Evolutionary conservation across 2,888 invertebrate genomes (phyloP), one percentile per base, ranked within the genome.

Genomic region (Pyrrhosoma nymphula): DNA sequence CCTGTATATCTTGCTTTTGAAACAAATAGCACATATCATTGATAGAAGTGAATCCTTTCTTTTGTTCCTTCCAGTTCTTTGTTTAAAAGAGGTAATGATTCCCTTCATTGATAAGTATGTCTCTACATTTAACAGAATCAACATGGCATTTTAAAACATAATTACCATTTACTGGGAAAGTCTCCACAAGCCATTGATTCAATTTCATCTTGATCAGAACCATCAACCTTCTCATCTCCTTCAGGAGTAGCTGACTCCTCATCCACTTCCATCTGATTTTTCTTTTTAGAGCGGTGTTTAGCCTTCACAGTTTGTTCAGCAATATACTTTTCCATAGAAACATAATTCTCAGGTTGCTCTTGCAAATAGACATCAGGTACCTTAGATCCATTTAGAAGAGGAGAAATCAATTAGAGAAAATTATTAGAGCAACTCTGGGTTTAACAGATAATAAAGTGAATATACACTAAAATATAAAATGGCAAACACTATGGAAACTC

Each of bases 221-320:
- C 35, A 35, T 26, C 93, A 82, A 26, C 82, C 82, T 82, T 35
- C n/a, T 47, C 16, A 23, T 93, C 93, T 56, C 26, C 47, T n/a
- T 26, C 55, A 12, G 20, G 0, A 69, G 16, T 26, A 69, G 47
- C 18, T 26, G 30, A 20, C 4, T 93, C 69, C 3, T 93, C 93
- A 75, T 93, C 93, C 14, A 93, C 75, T 97, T 89, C 97, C 96
- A 0, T 96, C 69, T 95, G 97, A 96, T 96, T 98, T 98, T 6
- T 95, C 96, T 26, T 96, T 95, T 95, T 56, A 20, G 23, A 47
- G 16, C 4, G 1, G 69, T 90, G 69, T 60, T 95, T 95, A 95
- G 96, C 95, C 39, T 88, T 88, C 10, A 95, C 30, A 69, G 90
- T 95, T 26, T 88, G n/a, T 55, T 91, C 90, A 18, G 95, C 95